These are phyloP conservation scores for Calliopum simillimum DNA, from an alignment of 2,888 invertebrate species.

Conservation along the genomic window DNA sequence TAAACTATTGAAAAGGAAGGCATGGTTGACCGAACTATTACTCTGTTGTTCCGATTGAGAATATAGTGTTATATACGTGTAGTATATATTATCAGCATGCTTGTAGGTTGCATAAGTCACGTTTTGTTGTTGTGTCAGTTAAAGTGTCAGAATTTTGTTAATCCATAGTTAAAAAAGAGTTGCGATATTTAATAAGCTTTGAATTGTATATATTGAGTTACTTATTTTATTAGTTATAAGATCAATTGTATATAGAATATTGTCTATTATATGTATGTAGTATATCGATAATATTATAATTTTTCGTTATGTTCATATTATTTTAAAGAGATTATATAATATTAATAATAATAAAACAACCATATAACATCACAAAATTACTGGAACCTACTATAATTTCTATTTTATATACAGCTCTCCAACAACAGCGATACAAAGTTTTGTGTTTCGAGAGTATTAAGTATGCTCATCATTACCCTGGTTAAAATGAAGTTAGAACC, in stretches of 20 bases:
- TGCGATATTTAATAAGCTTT: slow-evolving; percentile 10
- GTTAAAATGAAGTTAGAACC: no score
- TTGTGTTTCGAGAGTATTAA: no score
- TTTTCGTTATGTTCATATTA: slow-evolving; percentile 29
- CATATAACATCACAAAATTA: no score
- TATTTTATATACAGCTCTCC: no score
- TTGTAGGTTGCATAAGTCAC: slow-evolving; percentile 36
- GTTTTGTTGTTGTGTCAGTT: slow-evolving; percentile 47
- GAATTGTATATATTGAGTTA: slow-evolving; percentile 15
- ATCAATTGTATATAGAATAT: slow-evolving; percentile 26
- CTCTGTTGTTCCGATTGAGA: background rate
- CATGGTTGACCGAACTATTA: slow-evolving; percentile 12
- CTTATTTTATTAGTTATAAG: slow-evolving; percentile 15
- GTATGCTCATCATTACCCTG: no score
- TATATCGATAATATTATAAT: slow-evolving; percentile 43
- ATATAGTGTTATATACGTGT: no score
- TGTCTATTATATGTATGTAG: slow-evolving; percentile 50
- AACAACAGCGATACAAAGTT: no score
- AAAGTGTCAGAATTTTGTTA: slow-evolving; percentile 24
- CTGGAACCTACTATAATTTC: no score
- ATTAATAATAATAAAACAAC: no score
- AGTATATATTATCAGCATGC: background rate
- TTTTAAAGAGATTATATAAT: background rate
- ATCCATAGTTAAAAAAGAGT: background rate
- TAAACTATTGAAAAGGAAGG: slow-evolving; percentile 15